Percentiles rank a stretch among this genome's conserved stretches.
Evolutionary conservation across 2,797 vertebrate species (phyloP).

Genomic region (Prionace glauca): DNA sequence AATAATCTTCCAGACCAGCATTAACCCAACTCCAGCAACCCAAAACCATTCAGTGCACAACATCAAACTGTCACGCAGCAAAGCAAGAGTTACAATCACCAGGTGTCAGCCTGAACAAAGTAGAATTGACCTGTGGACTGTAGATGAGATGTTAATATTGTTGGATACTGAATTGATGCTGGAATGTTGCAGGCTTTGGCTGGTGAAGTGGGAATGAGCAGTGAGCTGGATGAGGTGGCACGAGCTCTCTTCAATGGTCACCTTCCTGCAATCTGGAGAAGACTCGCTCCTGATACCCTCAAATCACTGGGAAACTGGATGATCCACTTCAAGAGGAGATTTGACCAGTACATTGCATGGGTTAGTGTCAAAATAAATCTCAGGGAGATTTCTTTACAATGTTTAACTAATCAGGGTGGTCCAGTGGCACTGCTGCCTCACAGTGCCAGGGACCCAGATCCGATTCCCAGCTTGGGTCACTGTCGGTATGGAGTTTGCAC

Average conservation of each 20-base stretch:
- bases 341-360: slow-evolving; percentile 78
- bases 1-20: background rate
- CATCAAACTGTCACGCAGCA: background rate
- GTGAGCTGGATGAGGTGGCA: slow-evolving; percentile 81
- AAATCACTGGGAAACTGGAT: slow-evolving; percentile 94
- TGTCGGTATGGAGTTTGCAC: too few species aligned
- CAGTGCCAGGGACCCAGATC: too few species aligned
- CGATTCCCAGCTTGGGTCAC: too few species aligned
- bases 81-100: background rate
- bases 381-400: background rate
- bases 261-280: slow-evolving; percentile 85
- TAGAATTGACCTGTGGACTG: background rate
- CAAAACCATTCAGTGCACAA: background rate
- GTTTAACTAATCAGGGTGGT: background rate
- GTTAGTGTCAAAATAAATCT: slow-evolving; percentile 53
- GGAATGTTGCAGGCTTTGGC: slow-evolving; percentile 70
- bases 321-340: slow-evolving; percentile 75
- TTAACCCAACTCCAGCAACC: background rate
- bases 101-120: background rate
- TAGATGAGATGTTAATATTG: background rate
- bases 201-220: slow-evolving; percentile 95
- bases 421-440: too few species aligned
- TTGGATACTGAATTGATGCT: background rate
- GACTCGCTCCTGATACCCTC: slow-evolving; percentile 80
- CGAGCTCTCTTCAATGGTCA: slow-evolving; percentile 79